phyloP scores from a whole-genome alignment of 2,113 vertebrate species.

The Erinaceus europaeus region DNA sequence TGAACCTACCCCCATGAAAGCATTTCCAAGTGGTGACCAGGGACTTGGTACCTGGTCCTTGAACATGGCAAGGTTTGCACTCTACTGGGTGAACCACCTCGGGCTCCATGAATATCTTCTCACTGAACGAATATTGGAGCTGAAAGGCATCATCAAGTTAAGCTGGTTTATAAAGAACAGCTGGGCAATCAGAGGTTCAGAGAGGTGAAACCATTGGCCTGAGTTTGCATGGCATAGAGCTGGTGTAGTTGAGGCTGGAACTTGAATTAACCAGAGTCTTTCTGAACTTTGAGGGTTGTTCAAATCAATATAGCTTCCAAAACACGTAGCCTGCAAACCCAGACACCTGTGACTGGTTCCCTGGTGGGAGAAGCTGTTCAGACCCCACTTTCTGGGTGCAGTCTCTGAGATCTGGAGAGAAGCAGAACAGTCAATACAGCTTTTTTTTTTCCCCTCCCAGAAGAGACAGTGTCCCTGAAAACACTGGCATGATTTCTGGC shows the following conservation, averaged over 20 bases:
- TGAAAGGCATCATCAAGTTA: too few relatives aligned
- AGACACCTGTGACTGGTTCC: not conserved
- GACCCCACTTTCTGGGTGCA: not conserved
- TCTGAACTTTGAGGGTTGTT: not conserved
- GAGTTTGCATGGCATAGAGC: not conserved
- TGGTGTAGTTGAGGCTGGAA: not conserved
- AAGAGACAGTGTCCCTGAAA: not conserved
- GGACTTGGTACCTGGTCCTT: too few relatives aligned
- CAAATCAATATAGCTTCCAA: not conserved
- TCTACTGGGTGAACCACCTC: too few relatives aligned
- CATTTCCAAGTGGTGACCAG: too few relatives aligned
- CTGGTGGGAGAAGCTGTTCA: not conserved
- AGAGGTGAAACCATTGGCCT: not conserved
- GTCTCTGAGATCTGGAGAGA: not conserved
- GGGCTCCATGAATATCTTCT: too few relatives aligned
- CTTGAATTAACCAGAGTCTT: not conserved
- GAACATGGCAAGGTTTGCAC: too few relatives aligned
- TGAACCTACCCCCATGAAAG: too few relatives aligned
- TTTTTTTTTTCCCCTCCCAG: not conserved
- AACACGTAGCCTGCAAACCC: not conserved
- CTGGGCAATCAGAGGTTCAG: not conserved
- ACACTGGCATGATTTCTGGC: constrained; percentile 12
- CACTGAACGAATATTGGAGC: too few relatives aligned
- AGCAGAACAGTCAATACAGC: not conserved
- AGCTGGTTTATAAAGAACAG: not conserved